phyloP scores from a whole-genome alignment of 2,888 invertebrate genomes.

The Cosmorhoe ocellata region DNA sequence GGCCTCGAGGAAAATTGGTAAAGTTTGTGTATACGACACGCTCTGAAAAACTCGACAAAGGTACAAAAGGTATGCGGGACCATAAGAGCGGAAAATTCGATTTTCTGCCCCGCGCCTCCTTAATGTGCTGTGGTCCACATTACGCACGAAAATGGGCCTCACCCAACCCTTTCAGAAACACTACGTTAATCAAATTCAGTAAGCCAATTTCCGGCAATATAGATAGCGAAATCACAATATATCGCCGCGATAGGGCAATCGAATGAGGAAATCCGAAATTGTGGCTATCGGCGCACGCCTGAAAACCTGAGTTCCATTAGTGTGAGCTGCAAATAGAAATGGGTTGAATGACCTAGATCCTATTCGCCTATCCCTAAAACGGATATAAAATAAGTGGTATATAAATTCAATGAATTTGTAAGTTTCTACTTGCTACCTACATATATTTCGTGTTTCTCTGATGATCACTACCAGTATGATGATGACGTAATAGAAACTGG shows the following conservation, averaged over 20 bases:
- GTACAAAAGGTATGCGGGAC: constrained; percentile 55
- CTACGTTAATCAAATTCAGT: constrained; percentile 74
- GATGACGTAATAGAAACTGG: too few relatives aligned
- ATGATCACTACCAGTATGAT: too few relatives aligned
- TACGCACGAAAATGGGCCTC: constrained; percentile 33
- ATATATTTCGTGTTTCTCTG: too few relatives aligned
- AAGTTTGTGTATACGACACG: constrained; percentile 63
- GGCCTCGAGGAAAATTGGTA: constrained; percentile 36
- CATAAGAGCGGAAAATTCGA: constrained; percentile 75
- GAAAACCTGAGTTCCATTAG: constrained; percentile 6
- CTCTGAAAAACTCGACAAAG: constrained; percentile 65
- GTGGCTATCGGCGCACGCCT: constrained; percentile 28
- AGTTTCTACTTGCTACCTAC: too few relatives aligned
- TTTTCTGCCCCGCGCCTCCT: constrained; percentile 71
- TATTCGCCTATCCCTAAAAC: constrained; percentile 6
- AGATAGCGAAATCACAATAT: constrained; percentile 69
- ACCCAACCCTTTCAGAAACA: constrained; percentile 70
- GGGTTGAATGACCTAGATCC: constrained; percentile 23
- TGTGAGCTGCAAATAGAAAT: constrained; percentile 16
- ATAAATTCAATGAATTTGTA: too few relatives aligned
- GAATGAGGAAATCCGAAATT: constrained; percentile 37
- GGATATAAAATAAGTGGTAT: constrained; percentile 12
- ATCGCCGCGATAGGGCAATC: constrained; percentile 62
- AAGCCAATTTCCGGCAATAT: constrained; percentile 66
- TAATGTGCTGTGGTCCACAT: constrained; percentile 62